Conservation (phyloP, 2,797 vertebrate species). For the Uromys caudimaculatus region DNA sequence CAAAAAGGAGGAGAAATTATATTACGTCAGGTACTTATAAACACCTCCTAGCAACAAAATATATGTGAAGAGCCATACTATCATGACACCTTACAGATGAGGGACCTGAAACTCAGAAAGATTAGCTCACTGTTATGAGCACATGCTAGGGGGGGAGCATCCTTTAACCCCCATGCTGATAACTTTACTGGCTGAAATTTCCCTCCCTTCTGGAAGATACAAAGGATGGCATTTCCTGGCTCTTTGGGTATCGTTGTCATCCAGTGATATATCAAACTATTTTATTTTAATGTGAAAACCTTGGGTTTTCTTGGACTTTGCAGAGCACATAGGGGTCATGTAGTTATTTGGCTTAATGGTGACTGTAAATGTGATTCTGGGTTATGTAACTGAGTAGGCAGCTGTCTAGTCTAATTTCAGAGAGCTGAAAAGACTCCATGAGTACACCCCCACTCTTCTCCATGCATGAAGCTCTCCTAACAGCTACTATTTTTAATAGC, state of each 20-base stretch:
- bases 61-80: background rate
- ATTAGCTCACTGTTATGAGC: background rate
- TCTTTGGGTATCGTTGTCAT: background rate
- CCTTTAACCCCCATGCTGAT: background rate
- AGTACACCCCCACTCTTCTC: background rate
- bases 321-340: background rate
- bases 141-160: accelerated
- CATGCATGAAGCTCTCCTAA: slow-evolving; percentile 9
- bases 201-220: background rate
- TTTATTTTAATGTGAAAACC: slow-evolving; percentile 23
- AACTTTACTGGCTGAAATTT: background rate
- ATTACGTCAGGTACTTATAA: background rate
- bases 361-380: slow-evolving; percentile 24
- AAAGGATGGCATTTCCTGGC: background rate
- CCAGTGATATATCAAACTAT: background rate
- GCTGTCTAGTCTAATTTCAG: slow-evolving; percentile 72
- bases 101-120: background rate
- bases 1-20: background rate
- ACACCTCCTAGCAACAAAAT: background rate
- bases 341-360: background rate
- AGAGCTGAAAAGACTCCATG: slow-evolving; percentile 33
- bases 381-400: slow-evolving; percentile 65
- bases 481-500: slow-evolving; percentile 63
- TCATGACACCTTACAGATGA: background rate
- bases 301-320: background rate